phyloP scores from a whole-genome alignment of 2,797 vertebrate species.

The Thunnus albacares region DNA sequence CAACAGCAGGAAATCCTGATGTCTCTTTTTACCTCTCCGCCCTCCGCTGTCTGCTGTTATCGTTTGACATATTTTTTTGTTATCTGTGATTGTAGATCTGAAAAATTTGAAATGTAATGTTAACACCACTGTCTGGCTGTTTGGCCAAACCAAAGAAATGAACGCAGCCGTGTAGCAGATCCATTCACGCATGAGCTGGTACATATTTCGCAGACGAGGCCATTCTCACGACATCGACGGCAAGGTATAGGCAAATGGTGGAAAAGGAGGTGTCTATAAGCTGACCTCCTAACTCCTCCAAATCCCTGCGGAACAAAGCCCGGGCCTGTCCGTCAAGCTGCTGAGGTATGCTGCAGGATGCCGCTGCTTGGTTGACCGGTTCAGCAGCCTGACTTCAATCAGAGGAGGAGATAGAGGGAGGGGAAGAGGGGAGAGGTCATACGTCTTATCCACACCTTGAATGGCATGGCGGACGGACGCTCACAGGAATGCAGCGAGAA shows the following conservation, averaged over 20 bases:
- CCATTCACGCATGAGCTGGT: not conserved
- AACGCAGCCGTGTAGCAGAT: not conserved
- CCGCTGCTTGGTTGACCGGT: constrained; percentile 74
- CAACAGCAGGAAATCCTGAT: constrained; percentile 29
- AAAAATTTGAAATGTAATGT: not conserved
- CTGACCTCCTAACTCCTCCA: constrained; percentile 69
- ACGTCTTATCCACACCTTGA: constrained; percentile 84
- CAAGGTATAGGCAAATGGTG: constrained; percentile 35
- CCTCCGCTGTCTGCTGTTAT: constrained; percentile 19
- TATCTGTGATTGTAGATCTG: not conserved
- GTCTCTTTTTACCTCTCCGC: constrained; percentile 34
- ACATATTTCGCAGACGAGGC: not conserved
- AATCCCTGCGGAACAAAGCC: constrained; percentile 78
- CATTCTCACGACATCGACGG: constrained; percentile 55
- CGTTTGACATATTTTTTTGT: constrained; percentile 1
- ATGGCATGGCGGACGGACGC: constrained; percentile 77
- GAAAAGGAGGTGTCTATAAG: constrained; percentile 74
- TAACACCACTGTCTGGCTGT: not conserved
- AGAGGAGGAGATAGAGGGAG: constrained; percentile 57
- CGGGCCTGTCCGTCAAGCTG: constrained; percentile 77
- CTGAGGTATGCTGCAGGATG: constrained; percentile 76
- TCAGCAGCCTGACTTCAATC: constrained; percentile 78
- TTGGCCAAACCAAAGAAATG: not conserved
- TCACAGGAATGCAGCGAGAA: constrained; percentile 81
- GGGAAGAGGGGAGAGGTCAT: constrained; percentile 77